These are phyloP conservation scores for Dendrolimus houi DNA, from an alignment of 2,888 invertebrate genomes.

Conservation along the genomic window DNA sequence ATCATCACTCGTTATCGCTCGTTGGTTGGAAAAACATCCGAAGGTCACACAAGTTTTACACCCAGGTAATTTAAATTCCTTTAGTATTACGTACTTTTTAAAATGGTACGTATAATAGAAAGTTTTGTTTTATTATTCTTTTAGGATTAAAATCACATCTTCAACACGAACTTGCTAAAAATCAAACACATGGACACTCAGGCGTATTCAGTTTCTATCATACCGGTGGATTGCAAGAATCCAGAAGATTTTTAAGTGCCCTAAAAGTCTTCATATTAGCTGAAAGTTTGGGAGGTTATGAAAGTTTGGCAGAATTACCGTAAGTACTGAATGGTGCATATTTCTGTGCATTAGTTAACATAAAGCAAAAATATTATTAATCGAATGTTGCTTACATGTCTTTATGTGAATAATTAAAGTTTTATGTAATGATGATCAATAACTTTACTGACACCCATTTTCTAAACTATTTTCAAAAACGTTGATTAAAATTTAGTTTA, in stretches of 20 bases:
- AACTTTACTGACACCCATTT: too few species aligned
- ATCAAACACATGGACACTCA: slow-evolving; percentile 91
- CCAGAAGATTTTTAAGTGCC: slow-evolving; percentile 82
- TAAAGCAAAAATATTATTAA: too few species aligned
- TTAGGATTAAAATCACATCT: slow-evolving; percentile 89
- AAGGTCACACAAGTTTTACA: slow-evolving; percentile 88
- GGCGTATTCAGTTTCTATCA: slow-evolving; percentile 95
- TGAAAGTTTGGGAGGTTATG: slow-evolving; percentile 96
- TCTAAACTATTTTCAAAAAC: too few species aligned
- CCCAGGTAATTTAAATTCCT: slow-evolving; percentile 76
- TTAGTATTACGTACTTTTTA: neutral
- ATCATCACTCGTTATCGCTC: slow-evolving; percentile 86
- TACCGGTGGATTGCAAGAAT: slow-evolving; percentile 84
- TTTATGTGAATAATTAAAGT: too few species aligned
- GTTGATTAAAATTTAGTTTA: too few species aligned
- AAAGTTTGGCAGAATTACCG: slow-evolving; percentile 96
- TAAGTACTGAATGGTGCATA: slow-evolving; percentile 64
- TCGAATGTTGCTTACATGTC: too few species aligned
- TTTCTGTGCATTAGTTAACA: neutral
- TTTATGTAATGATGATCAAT: too few species aligned
- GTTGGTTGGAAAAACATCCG: slow-evolving; percentile 88
- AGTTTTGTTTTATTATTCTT: slow-evolving; percentile 16
- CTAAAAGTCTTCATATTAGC: slow-evolving; percentile 91
- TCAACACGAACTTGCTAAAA: slow-evolving; percentile 86
- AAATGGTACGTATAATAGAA: neutral